Evolutionary conservation across 2,797 vertebrate species (phyloP), one percentile per base, ranked within the genome.

Genomic region (Dromococcyx pavoninus): DNA sequence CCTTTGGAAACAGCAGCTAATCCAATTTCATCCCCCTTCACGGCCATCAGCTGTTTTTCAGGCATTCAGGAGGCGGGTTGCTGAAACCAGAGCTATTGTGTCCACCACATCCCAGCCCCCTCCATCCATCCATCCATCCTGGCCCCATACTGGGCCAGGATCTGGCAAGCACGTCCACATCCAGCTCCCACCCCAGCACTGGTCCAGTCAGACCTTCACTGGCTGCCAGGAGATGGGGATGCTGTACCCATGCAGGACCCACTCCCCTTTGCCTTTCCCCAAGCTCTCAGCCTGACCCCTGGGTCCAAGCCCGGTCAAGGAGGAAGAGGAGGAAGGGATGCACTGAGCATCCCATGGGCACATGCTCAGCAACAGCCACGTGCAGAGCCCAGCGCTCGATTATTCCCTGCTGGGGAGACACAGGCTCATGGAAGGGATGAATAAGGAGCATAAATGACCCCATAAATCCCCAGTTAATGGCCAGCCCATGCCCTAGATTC

Each of bases 1-100:
- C 93, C 97, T 88, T 93, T 96, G 96, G 96, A 95, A 96, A 88
- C 91, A 72, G 79, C 92, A 80, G 94, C 92, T 98, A 98, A 98
- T 98, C 97, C 97, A 94, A 91, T 89, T 97, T 97, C 95, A 96
- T 97, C 97, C 93, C 81, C 92, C 94, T 88, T 75, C 96, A 75
- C 5, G 96, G 96, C 96, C 92, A 97, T 98, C 98, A 98, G 98
- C 98, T 98, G 97, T 97, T 98, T 96, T 96, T 85, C 95, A 97
- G 95, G 97, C 97, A 91, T 92, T 91, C 82, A 58, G 96, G 94
- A 95, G 93, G 95, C 93, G 84, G 94, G 94, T 60, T 89, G 89
- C 90, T 97, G 97, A 97, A 97, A 97, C 30, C 70, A 3, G 96
- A 97, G 96, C 97, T 89, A 64, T 56, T 90, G 96, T 94, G 91